Conservation (phyloP, 1,140 invertebrate species). For the Saccostrea glomerata region DNA sequence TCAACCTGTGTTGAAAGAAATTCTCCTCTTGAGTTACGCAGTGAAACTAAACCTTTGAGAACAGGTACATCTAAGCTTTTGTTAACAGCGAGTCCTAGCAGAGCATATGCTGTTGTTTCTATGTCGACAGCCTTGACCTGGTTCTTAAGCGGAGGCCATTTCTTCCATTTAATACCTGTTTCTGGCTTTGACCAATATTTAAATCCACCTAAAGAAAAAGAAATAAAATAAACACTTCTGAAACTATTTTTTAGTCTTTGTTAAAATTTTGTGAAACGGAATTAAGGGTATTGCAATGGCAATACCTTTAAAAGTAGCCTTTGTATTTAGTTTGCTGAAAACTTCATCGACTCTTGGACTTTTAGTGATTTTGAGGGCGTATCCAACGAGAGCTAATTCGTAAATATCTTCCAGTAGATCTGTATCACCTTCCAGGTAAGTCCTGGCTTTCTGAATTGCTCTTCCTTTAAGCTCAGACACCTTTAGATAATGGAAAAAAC, state of each 20-base stretch:
- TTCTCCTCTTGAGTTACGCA: conserved; percentile 88
- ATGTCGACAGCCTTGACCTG: conserved; percentile 82
- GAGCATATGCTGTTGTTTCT: conserved; percentile 90
- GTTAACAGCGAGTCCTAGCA: conserved; percentile 82
- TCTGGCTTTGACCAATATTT: conserved; percentile 85
- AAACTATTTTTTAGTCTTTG: no score
- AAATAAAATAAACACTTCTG: neutral
- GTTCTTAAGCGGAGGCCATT: conserved; percentile 42
- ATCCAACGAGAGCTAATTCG: conserved; percentile 82
- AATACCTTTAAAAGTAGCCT: neutral
- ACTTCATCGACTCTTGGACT: conserved; percentile 82
- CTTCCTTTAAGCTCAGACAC: conserved; percentile 6
- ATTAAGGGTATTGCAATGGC: no score
- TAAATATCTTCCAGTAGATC: conserved; percentile 83
- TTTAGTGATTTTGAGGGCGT: conserved; percentile 85
- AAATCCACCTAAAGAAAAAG: conserved; percentile 80
- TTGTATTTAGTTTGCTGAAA: neutral
- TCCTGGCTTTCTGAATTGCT: conserved; percentile 29
- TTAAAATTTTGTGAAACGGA: no score
- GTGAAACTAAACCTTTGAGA: conserved; percentile 90
- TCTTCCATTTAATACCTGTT: neutral
- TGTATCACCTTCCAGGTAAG: conserved; percentile 49
- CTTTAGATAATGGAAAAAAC: neutral
- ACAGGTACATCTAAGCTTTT: conserved; percentile 84
- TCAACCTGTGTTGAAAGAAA: conserved; percentile 85